A percentile compares a stretch with the other conserved stretches of the same genome.
Conservation (phyloP, 2,797 vertebrate genomes). For the Coilia nasus region DNA sequence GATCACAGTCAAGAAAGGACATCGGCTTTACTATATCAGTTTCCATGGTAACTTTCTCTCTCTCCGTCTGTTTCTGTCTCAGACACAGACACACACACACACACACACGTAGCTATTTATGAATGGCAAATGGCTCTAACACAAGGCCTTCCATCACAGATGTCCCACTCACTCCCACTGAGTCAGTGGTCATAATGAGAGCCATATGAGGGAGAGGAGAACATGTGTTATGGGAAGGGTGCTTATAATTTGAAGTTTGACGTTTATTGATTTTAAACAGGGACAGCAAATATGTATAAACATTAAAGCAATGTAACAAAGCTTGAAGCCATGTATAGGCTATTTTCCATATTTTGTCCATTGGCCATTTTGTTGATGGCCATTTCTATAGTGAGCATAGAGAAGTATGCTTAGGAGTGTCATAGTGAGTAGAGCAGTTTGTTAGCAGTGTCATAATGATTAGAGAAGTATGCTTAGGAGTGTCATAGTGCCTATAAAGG, state of each 20-base stretch:
- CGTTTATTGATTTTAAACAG: too few species aligned
- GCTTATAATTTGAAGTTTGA: too few species aligned
- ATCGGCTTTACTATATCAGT: conserved; percentile 78
- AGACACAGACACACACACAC: background rate
- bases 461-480: background rate
- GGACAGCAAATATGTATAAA: too few species aligned
- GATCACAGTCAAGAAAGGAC: conserved; percentile 79
- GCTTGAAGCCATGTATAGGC: too few species aligned
- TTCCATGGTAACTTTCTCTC: conserved; percentile 76
- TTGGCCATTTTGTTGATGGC: too few species aligned
- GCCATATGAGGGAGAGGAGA: background rate
- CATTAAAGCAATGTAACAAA: too few species aligned
- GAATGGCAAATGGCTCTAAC: background rate
- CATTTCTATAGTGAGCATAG: too few species aligned
- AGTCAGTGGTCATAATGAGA: background rate
- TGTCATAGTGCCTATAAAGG: too few species aligned
- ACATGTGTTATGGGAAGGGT: background rate
- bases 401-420: too few species aligned
- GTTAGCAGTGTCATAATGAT: background rate
- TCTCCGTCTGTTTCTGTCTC: background rate
- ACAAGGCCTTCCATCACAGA: background rate
- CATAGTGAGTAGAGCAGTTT: background rate
- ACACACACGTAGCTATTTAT: background rate
- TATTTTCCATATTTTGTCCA: too few species aligned
- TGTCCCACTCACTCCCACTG: background rate